These are phyloP conservation scores for Sialis lutaria DNA, from an alignment of 2,888 invertebrate genomes.

Conservation along the genomic window DNA sequence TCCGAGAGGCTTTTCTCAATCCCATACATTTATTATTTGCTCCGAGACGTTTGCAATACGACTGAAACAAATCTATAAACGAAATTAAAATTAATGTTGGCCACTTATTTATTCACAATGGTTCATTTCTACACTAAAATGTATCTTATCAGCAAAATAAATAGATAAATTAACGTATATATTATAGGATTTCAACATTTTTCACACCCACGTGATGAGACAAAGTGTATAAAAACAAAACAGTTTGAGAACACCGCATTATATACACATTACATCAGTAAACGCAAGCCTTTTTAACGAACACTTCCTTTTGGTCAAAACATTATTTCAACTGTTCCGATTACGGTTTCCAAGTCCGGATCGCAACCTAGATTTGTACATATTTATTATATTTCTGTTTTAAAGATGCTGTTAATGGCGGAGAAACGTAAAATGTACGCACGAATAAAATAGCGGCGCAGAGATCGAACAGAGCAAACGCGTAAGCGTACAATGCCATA, in stretches of 20 bases:
- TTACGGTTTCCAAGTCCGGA: background rate
- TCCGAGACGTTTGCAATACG: too few relatives aligned
- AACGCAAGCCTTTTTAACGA: constrained; percentile 11
- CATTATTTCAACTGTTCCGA: background rate
- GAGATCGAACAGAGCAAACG: constrained; percentile 21
- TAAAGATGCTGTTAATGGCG: constrained; percentile 5
- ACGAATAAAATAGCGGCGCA: constrained; percentile 9
- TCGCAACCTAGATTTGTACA: background rate
- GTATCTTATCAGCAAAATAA: too few relatives aligned
- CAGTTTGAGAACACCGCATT: constrained; percentile 21
- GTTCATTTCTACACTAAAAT: constrained; percentile 3
- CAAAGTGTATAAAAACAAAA: constrained; percentile 22
- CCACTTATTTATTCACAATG: background rate
- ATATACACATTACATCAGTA: constrained; percentile 26
- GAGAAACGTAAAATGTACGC: constrained; percentile 4
- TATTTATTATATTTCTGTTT: constrained; percentile 1
- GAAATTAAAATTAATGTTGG: background rate
- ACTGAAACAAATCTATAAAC: background rate
- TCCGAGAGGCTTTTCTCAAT: constrained; percentile 31
- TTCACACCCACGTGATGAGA: constrained; percentile 19
- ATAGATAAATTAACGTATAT: too few relatives aligned
- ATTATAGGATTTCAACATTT: background rate
- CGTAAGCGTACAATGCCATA: constrained; percentile 15
- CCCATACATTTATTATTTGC: constrained; percentile 27
- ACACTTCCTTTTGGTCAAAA: constrained; percentile 3